Percentiles rank a stretch among this genome's conserved stretches.
Conservation (phyloP, 2,113 vertebrate species). For the Haplochromis vanheusdeni region DNA sequence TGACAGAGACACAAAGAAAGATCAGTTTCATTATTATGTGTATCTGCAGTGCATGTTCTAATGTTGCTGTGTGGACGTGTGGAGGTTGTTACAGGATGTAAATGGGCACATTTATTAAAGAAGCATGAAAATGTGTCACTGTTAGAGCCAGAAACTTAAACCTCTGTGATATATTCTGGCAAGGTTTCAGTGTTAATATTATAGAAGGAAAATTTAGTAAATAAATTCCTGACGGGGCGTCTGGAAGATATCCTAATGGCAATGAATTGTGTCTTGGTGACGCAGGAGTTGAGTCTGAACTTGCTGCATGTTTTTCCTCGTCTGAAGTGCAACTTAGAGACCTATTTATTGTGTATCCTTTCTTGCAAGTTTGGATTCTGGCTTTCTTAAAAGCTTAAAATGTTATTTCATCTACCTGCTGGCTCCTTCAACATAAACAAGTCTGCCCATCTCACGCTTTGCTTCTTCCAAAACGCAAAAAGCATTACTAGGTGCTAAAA, state of each 20-base stretch:
- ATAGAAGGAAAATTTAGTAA: neutral
- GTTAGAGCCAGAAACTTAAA: neutral
- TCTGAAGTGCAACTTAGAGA: neutral
- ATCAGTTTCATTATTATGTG: neutral
- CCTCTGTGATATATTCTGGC: neutral
- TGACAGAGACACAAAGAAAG: neutral
- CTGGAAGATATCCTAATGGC: neutral
- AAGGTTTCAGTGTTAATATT: neutral
- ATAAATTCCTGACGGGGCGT: neutral
- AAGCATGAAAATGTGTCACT: neutral
- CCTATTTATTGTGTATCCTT: neutral
- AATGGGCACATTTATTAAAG: neutral
- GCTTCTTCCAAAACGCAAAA: neutral
- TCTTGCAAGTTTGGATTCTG: neutral
- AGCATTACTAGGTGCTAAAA: neutral
- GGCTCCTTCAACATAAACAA: neutral
- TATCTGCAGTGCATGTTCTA: neutral
- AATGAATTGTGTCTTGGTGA: neutral
- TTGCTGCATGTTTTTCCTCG: neutral
- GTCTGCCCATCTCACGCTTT: neutral
- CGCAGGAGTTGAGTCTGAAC: neutral
- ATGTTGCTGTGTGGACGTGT: neutral
- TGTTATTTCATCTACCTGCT: neutral
- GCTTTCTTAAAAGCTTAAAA: neutral
- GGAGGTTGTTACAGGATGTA: neutral